Conservation (phyloP, 1,140 invertebrate species). For the Trigoniulus corallinus region DNA sequence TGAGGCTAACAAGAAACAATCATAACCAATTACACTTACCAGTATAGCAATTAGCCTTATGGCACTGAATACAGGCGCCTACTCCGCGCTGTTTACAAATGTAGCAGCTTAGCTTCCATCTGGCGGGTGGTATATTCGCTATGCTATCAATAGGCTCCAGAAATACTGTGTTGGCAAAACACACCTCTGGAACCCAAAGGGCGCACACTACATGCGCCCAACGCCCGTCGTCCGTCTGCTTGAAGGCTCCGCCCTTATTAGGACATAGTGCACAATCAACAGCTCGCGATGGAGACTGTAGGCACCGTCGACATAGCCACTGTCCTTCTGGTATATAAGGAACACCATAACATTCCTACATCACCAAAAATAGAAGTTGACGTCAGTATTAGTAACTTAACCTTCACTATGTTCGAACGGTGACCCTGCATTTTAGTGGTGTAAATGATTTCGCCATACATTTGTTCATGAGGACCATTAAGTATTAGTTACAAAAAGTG, state of each 20-base stretch:
- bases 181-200: conserved; percentile 96
- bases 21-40: conserved; percentile 16
- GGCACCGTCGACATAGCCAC: conserved; percentile 86
- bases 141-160: conserved; percentile 94
- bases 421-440: too few relatives aligned
- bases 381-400: too few relatives aligned
- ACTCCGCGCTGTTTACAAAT: conserved; percentile 86
- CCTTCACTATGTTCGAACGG: too few relatives aligned
- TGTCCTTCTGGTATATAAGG: conserved; percentile 98
- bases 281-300: conserved; percentile 85
- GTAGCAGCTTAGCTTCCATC: conserved; percentile 89
- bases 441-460: too few relatives aligned
- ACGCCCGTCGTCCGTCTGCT: conserved; percentile 86
- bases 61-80: conserved; percentile 96
- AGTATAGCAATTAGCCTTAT: conserved; percentile 87
- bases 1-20: too few relatives aligned
- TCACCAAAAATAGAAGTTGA: conserved; percentile 10
- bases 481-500: too few relatives aligned
- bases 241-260: conserved; percentile 95
- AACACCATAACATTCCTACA: conserved; percentile 89
- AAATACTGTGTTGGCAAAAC: conserved; percentile 94
- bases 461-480: too few relatives aligned
- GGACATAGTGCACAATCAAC: conserved; percentile 96
- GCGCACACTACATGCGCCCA: conserved; percentile 99
- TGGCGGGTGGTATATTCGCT: conserved; percentile 80